phyloP scores from a whole-genome alignment of 2,113 vertebrate genomes.

The Urocolius indicus region DNA sequence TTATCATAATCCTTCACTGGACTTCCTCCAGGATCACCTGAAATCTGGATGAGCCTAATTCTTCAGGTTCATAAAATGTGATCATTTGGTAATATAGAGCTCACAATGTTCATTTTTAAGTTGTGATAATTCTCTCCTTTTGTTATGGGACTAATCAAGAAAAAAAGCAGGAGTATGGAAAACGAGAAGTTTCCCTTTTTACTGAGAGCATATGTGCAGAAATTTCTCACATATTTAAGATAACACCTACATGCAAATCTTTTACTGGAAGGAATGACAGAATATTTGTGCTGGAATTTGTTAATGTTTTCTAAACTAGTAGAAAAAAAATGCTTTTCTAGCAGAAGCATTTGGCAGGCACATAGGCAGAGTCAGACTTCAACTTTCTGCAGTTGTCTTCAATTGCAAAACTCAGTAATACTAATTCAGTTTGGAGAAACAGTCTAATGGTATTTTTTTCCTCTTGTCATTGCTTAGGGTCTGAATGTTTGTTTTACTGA shows the following conservation, averaged over 20 bases:
- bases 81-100: not conserved
- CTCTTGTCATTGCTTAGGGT: constrained; percentile 23
- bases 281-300: not conserved
- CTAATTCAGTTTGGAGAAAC: not conserved
- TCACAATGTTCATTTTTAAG: not conserved
- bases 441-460: not conserved
- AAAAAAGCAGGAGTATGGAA: not conserved
- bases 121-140: not conserved
- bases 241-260: not conserved
- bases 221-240: not conserved
- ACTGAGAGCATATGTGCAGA: not conserved
- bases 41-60: not conserved
- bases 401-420: not conserved
- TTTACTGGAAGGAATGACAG: not conserved
- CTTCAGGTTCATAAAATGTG: not conserved
- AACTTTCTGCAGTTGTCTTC: not conserved
- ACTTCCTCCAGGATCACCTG: not conserved
- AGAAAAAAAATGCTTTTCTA: not conserved
- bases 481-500: constrained; percentile 64
- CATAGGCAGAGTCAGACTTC: not conserved
- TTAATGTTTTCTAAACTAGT: not conserved
- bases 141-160: not conserved
- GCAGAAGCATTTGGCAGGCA: not conserved
- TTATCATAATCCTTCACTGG: not conserved
- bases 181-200: not conserved